Evolutionary conservation across 2,113 vertebrate genomes (phyloP).

Genomic region (Neodon shergylaensis): DNA sequence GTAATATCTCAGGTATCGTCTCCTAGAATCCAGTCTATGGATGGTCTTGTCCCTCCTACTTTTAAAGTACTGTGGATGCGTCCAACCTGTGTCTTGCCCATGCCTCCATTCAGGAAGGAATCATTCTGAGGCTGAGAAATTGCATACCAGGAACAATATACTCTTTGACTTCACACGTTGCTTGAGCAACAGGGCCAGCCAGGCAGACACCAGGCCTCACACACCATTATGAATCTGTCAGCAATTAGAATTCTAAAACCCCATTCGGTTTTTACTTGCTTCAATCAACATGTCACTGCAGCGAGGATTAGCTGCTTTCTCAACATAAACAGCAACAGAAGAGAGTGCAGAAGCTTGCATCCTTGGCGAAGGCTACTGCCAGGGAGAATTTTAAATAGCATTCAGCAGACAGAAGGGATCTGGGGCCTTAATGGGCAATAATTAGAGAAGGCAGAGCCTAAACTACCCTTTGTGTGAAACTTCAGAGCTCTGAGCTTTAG

Average conservation of each 20-base stretch:
- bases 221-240: slow-evolving; percentile 80
- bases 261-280: slow-evolving; percentile 75
- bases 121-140: slow-evolving; percentile 56
- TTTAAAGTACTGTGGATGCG: background rate
- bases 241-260: slow-evolving; percentile 81
- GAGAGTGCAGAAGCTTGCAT: slow-evolving; percentile 57
- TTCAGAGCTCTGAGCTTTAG: slow-evolving; percentile 40
- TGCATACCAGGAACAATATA: slow-evolving; percentile 74
- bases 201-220: slow-evolving; percentile 73
- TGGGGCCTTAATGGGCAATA: slow-evolving; percentile 68
- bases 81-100: background rate
- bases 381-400: slow-evolving; percentile 75
- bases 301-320: slow-evolving; percentile 80
- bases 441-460: slow-evolving; percentile 64
- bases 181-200: slow-evolving; percentile 56
- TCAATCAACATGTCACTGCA: slow-evolving; percentile 80
- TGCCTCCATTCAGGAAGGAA: slow-evolving; percentile 45
- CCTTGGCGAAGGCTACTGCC: slow-evolving; percentile 40
- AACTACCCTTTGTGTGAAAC: slow-evolving; percentile 60
- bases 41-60: background rate
- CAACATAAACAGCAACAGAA: slow-evolving; percentile 80
- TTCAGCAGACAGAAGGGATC: slow-evolving; percentile 75
- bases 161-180: slow-evolving; percentile 68
- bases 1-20: background rate
- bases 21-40: background rate